phyloP scores from a whole-genome alignment of 2,888 invertebrate species.

The Petrolisthes manimaculis region DNA sequence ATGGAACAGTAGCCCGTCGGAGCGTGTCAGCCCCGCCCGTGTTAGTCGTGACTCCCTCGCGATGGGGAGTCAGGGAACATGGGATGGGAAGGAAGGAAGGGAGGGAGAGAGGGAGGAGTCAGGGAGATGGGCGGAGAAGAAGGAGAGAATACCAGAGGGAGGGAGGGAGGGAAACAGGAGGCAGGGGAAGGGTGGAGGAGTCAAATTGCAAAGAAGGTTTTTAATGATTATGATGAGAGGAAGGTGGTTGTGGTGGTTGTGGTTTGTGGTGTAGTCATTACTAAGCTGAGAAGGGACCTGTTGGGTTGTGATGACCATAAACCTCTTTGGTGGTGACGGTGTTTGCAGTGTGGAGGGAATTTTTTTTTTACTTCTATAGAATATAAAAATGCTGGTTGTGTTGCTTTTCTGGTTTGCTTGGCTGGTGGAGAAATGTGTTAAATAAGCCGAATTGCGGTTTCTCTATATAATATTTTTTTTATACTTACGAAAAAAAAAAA shows the following conservation, averaged over 20 bases:
- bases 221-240: background rate
- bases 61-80: background rate
- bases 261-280: background rate
- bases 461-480: no score
- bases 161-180: background rate
- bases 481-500: no score
- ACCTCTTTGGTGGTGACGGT: background rate
- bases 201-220: background rate
- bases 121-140: background rate
- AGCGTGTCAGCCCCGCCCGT: conserved; percentile 37
- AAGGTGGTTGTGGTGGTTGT: background rate
- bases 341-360: background rate
- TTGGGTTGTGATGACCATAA: background rate
- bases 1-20: conserved; percentile 44
- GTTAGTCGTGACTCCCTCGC: conserved; percentile 45
- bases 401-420: background rate
- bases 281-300: background rate
- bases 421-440: no score
- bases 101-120: background rate
- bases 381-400: background rate
- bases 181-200: background rate
- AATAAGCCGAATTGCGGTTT: no score
- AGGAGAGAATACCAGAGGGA: background rate
- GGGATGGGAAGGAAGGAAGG: background rate
- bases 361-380: background rate